Base-by-base conservation (phyloP, 2,797 vertebrate species). In the Pangasius macronema region DNA sequence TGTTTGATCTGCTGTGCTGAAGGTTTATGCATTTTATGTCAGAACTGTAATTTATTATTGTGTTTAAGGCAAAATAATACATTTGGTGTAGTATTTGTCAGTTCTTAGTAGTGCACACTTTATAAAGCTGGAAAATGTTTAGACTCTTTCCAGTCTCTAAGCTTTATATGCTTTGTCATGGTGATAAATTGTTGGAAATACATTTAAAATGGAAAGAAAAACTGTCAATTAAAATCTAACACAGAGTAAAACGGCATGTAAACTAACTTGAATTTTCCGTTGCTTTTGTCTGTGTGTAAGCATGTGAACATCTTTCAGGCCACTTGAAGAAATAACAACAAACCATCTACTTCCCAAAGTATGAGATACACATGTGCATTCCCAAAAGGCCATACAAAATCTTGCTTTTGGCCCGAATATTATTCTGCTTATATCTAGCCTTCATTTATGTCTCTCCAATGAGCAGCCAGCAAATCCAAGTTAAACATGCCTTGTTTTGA, bases 241-340 rank as follows among this genome's bases (percentile, higher is more conserved):
- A 59, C 11, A 57, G 1, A 36, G 53, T 13, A 39, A 81, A 39
- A 42, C 30, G 11, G 36, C 24, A 82, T 11, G 14, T 30, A 30
- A 42, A 61, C 55, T 81, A 82, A 82, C 61, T 46, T 65, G 42
- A 5, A 81, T 81, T 81, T 42, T 83, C 30, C 68, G n/a, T 68
- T 49, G 30, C 39, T 83, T 39, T 63, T 73, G 76, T 73, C 16
- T 70, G 53, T 80, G 16, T 80, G 30, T 30, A 76, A 63, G 80
- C 77, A 67, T 39, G 46, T 86, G 13, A 68, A 36, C 46, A 76
- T 65, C 42, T 61, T 84, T 87, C 61, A 77, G 59, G n/a, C 72
- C 55, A 53, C 76, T 73, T 85, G 77, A 61, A 70, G 70, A 73
- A 16, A 46, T 80, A 51, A 63, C 2, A 67, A 55, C 36, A 85